A percentile compares a stretch with the other conserved stretches of the same genome.
Evolutionary conservation across 2,888 invertebrate genomes (phyloP).

Genomic region (Spodoptera exigua): DNA sequence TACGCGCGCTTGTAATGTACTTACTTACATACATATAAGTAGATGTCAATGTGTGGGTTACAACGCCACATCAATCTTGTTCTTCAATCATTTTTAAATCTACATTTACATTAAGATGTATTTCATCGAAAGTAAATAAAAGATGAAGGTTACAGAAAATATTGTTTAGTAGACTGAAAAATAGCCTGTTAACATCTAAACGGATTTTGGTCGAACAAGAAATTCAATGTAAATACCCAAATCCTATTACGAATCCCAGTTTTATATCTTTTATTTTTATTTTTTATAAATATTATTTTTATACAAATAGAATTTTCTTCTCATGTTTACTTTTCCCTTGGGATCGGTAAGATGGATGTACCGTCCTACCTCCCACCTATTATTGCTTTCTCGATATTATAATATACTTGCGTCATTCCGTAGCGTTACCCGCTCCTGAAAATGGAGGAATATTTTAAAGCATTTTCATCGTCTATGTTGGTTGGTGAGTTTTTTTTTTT

Average conservation of each 20-base stretch:
- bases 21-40: no score
- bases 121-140: constrained; percentile 39
- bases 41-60: no score
- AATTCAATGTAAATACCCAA: constrained; percentile 40
- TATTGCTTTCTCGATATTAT: constrained; percentile 43
- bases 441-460: constrained; percentile 5
- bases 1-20: no score
- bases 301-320: constrained; percentile 40
- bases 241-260: constrained; percentile 35
- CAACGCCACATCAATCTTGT: no score
- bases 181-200: constrained; percentile 38
- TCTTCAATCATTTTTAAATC: no score
- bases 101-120: background rate
- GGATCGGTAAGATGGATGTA: constrained; percentile 54
- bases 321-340: constrained; percentile 47
- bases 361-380: constrained; percentile 25
- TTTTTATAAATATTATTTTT: constrained; percentile 37
- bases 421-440: constrained; percentile 11
- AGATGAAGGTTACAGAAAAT: constrained; percentile 30
- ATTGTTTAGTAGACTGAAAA: constrained; percentile 33
- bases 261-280: constrained; percentile 26
- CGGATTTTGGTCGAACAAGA: constrained; percentile 27
- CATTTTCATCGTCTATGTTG: background rate
- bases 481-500: no score
- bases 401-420: constrained; percentile 35